A percentile compares a stretch with the other conserved stretches of the same genome.
Conservation (phyloP, 2,797 vertebrate species). For the Cottoperca gobio region DNA sequence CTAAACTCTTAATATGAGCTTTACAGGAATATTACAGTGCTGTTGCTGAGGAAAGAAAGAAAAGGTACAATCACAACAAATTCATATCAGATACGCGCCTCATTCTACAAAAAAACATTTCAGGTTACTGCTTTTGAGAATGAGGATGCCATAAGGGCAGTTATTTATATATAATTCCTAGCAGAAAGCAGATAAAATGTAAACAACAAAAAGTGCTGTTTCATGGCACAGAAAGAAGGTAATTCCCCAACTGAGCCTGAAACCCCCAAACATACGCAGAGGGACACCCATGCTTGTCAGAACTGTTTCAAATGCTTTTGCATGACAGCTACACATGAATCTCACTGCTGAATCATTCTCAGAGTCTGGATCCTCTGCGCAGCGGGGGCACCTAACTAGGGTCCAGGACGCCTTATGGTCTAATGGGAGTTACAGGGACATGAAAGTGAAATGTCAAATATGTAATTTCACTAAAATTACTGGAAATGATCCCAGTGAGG, state of each 20-base stretch:
- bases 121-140: not conserved
- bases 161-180: not conserved
- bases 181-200: not conserved
- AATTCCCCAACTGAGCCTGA: slow-evolving; percentile 6
- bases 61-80: not conserved
- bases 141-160: not conserved
- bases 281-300: slow-evolving; percentile 1
- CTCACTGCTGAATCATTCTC: slow-evolving; percentile 33
- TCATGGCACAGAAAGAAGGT: slow-evolving; percentile 1
- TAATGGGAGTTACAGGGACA: not conserved
- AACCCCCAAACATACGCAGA: slow-evolving; percentile 13
- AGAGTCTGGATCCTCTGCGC: slow-evolving; percentile 22
- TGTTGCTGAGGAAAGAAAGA: not conserved
- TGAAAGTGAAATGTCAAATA: not conserved
- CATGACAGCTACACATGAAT: slow-evolving; percentile 42
- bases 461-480: not conserved
- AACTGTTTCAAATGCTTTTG: slow-evolving; percentile 29
- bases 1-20: not conserved
- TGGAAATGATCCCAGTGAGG: not conserved
- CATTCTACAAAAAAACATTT: not conserved
- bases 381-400: slow-evolving; percentile 23
- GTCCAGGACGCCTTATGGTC: not conserved
- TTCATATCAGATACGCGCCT: not conserved
- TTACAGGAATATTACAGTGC: not conserved
- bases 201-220: not conserved